Conservation (phyloP, 2,888 invertebrate genomes). For the Caenorhabditis doughertyi region DNA sequence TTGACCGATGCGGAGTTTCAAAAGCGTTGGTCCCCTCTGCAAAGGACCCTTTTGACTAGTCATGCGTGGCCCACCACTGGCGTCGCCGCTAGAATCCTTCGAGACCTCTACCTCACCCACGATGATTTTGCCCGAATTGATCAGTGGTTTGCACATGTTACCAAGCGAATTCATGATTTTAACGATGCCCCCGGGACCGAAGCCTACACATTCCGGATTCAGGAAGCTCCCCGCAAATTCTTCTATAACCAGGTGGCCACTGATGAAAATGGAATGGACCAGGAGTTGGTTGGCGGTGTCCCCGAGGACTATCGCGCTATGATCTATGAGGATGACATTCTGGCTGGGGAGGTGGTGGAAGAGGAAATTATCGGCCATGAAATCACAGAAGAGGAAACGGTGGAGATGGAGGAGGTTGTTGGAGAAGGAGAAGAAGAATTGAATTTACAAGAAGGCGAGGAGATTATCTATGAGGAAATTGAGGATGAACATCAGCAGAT, state of each 20-base stretch:
- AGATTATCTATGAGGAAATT: conserved; percentile 18
- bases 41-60: conserved; percentile 44
- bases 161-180: conserved; percentile 46
- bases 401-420: no score
- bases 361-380: conserved; percentile 54
- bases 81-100: conserved; percentile 48
- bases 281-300: background rate
- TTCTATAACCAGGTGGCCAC: background rate
- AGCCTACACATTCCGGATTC: conserved; percentile 29
- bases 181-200: conserved; percentile 7
- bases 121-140: conserved; percentile 48
- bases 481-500: background rate
- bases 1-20: conserved; percentile 32
- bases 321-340: conserved; percentile 40
- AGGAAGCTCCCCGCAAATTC: conserved; percentile 21
- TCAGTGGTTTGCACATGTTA: conserved; percentile 54
- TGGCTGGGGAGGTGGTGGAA: conserved; percentile 36
- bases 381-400: conserved; percentile 3
- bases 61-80: conserved; percentile 65
- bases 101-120: conserved; percentile 48
- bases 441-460: conserved; percentile 18
- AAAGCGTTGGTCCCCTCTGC: conserved; percentile 68
- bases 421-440: conserved; percentile 14
- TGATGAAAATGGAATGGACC: background rate
- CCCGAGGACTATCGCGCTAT: background rate